phyloP scores from a whole-genome alignment of 2,113 vertebrate genomes.

The Anolis sagrei region DNA sequence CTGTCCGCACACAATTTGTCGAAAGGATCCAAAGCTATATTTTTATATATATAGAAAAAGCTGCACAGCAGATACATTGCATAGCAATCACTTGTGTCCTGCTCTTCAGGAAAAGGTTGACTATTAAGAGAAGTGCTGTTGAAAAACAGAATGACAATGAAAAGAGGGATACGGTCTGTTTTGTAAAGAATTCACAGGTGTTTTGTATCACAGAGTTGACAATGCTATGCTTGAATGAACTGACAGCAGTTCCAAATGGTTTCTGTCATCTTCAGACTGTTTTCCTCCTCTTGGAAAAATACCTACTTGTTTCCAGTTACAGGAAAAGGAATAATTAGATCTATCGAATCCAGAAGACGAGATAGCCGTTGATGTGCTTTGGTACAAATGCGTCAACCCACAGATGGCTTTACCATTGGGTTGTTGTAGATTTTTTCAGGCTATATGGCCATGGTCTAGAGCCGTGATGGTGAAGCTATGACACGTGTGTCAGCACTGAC shows the following conservation, averaged over 20 bases:
- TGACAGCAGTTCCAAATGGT: neutral
- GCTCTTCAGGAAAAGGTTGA: constrained; percentile 32
- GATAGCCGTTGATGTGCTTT: neutral
- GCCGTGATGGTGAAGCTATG: too few relatives aligned
- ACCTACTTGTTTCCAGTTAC: neutral
- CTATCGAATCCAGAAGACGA: neutral
- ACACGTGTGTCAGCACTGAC: too few relatives aligned
- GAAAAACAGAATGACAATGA: neutral
- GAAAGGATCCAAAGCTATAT: constrained; percentile 37
- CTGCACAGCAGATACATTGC: constrained; percentile 49
- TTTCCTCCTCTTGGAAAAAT: neutral
- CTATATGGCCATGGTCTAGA: too few relatives aligned
- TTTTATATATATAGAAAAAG: constrained; percentile 46
- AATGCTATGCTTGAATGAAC: neutral
- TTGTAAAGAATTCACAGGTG: neutral
- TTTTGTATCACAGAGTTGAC: neutral
- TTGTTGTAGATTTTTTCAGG: too few relatives aligned
- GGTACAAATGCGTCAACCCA: neutral
- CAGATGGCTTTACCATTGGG: too few relatives aligned
- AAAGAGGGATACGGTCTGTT: too few relatives aligned
- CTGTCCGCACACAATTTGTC: constrained; percentile 11
- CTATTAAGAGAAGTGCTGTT: constrained; percentile 9
- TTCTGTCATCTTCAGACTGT: neutral
- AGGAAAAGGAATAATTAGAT: neutral
- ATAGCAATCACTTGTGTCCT: constrained; percentile 53